phyloP scores from a whole-genome alignment of 2,113 vertebrate genomes.

The Helogale parvula region DNA sequence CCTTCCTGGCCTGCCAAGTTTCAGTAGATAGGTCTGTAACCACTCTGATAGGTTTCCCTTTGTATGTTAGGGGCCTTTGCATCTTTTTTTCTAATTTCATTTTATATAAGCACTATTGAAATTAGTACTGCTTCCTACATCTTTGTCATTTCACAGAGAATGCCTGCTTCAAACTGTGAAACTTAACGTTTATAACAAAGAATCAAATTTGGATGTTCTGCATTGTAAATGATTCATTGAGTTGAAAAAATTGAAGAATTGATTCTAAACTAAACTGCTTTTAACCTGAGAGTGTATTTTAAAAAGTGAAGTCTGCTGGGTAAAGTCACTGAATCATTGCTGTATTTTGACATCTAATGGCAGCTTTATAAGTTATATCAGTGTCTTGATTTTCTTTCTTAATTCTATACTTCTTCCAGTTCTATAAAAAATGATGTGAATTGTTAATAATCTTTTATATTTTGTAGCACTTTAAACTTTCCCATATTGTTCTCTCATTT shows the following conservation, averaged over 20 bases:
- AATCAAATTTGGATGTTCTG: conserved; percentile 4
- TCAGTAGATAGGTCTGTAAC: no score
- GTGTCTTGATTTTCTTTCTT: background rate
- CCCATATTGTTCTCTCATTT: conserved; percentile 1
- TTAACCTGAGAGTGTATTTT: conserved; percentile 27
- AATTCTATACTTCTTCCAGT: background rate
- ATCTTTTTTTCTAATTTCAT: background rate
- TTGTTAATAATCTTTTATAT: conserved; percentile 14
- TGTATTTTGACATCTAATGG: conserved; percentile 55
- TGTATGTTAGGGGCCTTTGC: no score
- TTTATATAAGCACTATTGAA: background rate
- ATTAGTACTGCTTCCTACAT: background rate
- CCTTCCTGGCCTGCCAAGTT: no score
- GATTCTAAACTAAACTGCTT: conserved; percentile 35
- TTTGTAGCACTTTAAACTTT: conserved; percentile 49
- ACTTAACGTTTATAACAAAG: background rate
- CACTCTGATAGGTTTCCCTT: no score
- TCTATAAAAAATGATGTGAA: conserved; percentile 17
- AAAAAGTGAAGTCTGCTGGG: conserved; percentile 32
- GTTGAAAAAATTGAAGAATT: conserved; percentile 23
- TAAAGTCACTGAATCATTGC: background rate
- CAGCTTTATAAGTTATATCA: background rate
- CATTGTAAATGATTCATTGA: conserved; percentile 1
- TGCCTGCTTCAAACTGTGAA: background rate
- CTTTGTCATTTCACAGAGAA: background rate